Evolutionary conservation across 2,888 invertebrate species (phyloP).

Genomic region (Macrosiphum euphorbiae): DNA sequence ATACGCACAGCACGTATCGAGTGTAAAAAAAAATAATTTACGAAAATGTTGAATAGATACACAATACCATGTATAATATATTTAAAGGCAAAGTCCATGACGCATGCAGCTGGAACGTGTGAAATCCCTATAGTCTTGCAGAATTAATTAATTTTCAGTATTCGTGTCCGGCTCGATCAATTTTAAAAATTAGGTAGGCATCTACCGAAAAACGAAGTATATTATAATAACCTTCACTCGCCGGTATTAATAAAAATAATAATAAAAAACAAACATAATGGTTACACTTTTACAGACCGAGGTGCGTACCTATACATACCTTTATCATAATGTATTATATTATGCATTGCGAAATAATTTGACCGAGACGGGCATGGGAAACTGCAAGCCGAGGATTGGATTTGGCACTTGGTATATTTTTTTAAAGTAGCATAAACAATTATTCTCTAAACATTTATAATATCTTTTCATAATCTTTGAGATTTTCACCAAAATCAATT

Average conservation of each 20-base stretch:
- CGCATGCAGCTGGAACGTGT: neutral
- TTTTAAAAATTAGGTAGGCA: conserved; percentile 11
- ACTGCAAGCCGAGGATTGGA: neutral
- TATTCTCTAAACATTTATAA: too few relatives aligned
- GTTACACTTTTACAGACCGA: neutral
- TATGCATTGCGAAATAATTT: neutral
- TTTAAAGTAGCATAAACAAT: too few relatives aligned
- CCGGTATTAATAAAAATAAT: conserved; percentile 17
- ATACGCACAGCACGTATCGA: neutral
- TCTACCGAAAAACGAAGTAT: conserved; percentile 26
- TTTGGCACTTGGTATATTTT: neutral
- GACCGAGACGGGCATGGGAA: neutral
- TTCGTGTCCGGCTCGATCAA: conserved; percentile 30
- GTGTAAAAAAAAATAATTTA: conserved; percentile 1
- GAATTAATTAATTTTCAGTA: conserved; percentile 49
- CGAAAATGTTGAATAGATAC: neutral
- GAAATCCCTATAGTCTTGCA: conserved; percentile 42
- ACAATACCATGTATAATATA: neutral
- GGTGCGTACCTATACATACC: neutral
- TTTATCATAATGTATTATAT: neutral
- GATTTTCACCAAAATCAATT: too few relatives aligned
- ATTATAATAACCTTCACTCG: neutral
- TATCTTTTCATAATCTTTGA: too few relatives aligned
- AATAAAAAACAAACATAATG: neutral
- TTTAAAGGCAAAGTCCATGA: neutral